Evolutionary conservation across 37 sponge, comb jelly and placozoan species (phyloP).

Genomic region (Chondrilla cf. caribensis): DNA sequence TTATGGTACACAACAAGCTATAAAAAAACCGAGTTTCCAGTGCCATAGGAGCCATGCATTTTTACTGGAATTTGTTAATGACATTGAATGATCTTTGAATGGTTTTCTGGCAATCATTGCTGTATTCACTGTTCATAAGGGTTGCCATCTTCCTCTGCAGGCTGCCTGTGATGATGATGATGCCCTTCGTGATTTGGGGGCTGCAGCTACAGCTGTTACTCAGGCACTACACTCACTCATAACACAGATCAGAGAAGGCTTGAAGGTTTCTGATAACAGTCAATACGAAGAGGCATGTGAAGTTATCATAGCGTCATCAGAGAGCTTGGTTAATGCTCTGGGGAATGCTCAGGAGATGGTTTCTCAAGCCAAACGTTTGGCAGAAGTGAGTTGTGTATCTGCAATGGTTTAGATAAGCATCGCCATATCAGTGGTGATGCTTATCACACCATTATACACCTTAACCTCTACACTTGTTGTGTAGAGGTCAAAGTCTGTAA

Average conservation of each 20-base stretch:
- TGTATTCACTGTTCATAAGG: too few species aligned
- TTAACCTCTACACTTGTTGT: too few species aligned
- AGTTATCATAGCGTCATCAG: conserved; percentile 89
- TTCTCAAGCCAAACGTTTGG: conserved; percentile 77
- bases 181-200: conserved; percentile 77
- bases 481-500: too few species aligned
- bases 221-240: conserved; percentile 77
- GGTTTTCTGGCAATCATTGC: too few species aligned
- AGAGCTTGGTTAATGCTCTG: conserved; percentile 80
- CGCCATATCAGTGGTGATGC: too few species aligned
- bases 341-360: conserved; percentile 97
- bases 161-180: conserved; percentile 90
- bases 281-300: conserved; percentile 86
- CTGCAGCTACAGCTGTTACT: conserved; percentile 85
- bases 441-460: too few species aligned
- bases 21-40: too few species aligned
- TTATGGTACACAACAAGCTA: too few species aligned
- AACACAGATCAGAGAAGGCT: conserved; percentile 71
- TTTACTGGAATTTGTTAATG: too few species aligned
- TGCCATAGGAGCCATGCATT: too few species aligned
- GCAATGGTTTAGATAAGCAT: too few species aligned
- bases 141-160: conserved; percentile 35
- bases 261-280: conserved; percentile 32
- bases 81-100: too few species aligned
- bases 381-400: conserved; percentile 41